Conservation (phyloP, 2,113 vertebrate genomes). For the Phyllostomus discolor region DNA sequence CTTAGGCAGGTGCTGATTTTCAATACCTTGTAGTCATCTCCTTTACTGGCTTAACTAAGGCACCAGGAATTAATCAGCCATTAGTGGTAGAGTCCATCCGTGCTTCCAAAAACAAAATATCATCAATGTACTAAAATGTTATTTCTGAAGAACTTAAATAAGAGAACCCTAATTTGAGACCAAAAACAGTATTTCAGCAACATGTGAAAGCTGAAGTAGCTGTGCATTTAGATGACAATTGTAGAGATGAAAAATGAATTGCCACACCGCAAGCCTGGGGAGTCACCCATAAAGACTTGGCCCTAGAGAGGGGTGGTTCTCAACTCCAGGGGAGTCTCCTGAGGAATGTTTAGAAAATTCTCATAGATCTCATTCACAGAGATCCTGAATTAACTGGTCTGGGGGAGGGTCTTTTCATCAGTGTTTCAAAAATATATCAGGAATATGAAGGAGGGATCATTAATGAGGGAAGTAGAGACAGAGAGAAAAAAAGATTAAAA, state of each 20-base stretch:
- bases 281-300: neutral
- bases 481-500: neutral
- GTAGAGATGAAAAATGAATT: neutral
- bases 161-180: neutral
- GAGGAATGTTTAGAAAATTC: neutral
- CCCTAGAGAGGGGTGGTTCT: neutral
- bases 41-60: neutral
- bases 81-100: neutral
- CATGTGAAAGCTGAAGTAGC: neutral
- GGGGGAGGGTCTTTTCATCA: neutral
- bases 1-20: neutral
- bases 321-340: neutral
- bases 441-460: neutral
- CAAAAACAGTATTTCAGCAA: neutral
- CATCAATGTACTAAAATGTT: neutral
- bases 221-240: neutral
- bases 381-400: neutral
- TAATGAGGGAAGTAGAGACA: neutral
- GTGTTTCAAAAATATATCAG: neutral
- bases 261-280: neutral
- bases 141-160: conserved; percentile 23
- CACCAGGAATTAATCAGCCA: neutral
- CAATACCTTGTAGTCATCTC: neutral
- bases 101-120: neutral
- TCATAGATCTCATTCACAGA: neutral